Base-by-base conservation (phyloP, 2,113 vertebrate species). In the Lethenteron camtschaticum region DNA sequence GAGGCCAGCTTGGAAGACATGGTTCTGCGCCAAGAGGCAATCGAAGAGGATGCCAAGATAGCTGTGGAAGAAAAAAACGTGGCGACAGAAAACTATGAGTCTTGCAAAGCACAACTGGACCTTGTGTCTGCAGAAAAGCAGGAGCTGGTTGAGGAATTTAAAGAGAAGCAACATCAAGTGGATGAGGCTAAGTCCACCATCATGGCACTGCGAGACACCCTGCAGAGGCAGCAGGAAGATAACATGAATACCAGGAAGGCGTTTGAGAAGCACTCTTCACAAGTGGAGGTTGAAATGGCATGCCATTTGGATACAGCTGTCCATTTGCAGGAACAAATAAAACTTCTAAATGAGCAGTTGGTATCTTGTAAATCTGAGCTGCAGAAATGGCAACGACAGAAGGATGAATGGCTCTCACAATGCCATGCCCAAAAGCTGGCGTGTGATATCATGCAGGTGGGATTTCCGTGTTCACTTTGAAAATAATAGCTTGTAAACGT, bases 11-110 rank as follows among this genome's bases (percentile, higher is more conserved):
- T 83, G 1, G 82, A 84, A 75, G 80, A 83, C 12, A 78, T 81
- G 57, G 74, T 92, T 71, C 69, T 95, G 56, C 83, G 86, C 73
- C 73, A 80, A 0, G 90, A 92, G 77, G 77, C 56, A 20, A 75
- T 78, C 57, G 86, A 87, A 78, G 83, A 79, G 63, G 86, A 90
- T 55, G 73, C 78, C 11, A 88, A 91, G 73, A 73, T 66, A 56
- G 76, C 85, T 56, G 78, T 78, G 14, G 70, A 75, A 18, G 81
- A 83, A 71, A 82, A 79, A 69, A 70, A 58, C 1, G 72, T 72
- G 11, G 78, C 82, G 11, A 57, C 20, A 2, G 71, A 73, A 1
- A 75, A 75, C 68, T 72, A 82, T 1, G 68, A 74, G 1, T 71
- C 75, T 8, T 75, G 81, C 55, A 76, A 74, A 12, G 59, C 63